Conservation (phyloP, 2,888 invertebrate species). For the Enchytraeus crypticus region DNA sequence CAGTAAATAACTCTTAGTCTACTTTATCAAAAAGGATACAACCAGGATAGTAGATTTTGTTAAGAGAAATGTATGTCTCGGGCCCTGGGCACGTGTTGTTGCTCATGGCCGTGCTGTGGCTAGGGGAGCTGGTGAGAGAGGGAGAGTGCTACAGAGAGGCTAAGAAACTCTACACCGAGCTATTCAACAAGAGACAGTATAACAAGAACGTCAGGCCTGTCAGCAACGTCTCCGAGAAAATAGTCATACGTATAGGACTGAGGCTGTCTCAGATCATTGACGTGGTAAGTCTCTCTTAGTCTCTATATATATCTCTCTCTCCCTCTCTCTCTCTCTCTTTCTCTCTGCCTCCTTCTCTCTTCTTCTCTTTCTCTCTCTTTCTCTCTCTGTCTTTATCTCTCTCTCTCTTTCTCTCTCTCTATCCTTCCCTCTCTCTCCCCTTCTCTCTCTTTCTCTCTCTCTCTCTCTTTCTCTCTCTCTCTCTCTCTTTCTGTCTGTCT, state of each 20-base stretch:
- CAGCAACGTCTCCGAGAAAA: slow-evolving; percentile 9
- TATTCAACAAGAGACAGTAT: slow-evolving; percentile 10
- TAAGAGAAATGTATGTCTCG: too few species aligned
- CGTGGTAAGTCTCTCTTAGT: slow-evolving; percentile 18
- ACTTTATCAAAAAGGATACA: too few species aligned
- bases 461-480: slow-evolving; percentile 28
- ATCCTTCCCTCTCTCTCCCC: background rate
- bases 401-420: too few species aligned
- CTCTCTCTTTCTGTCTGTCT: background rate
- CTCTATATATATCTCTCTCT: too few species aligned
- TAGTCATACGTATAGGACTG: slow-evolving; percentile 17
- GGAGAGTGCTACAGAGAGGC: too few species aligned
- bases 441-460: slow-evolving; percentile 16
- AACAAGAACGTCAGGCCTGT: slow-evolving; percentile 21
- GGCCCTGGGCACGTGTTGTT: too few species aligned
- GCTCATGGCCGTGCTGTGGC: too few species aligned
- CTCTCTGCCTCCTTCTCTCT: background rate
- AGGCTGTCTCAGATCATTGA: slow-evolving; percentile 22
- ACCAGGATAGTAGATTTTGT: too few species aligned
- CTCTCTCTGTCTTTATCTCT: too few species aligned
- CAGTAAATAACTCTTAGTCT: too few species aligned
- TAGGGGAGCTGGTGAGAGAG: too few species aligned
- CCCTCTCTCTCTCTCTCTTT: background rate
- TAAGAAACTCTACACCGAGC: slow-evolving; percentile 14
- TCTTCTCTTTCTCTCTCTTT: background rate